Base-by-base conservation (phyloP, 2,888 invertebrate species). In the Coenonympha glycerion region DNA sequence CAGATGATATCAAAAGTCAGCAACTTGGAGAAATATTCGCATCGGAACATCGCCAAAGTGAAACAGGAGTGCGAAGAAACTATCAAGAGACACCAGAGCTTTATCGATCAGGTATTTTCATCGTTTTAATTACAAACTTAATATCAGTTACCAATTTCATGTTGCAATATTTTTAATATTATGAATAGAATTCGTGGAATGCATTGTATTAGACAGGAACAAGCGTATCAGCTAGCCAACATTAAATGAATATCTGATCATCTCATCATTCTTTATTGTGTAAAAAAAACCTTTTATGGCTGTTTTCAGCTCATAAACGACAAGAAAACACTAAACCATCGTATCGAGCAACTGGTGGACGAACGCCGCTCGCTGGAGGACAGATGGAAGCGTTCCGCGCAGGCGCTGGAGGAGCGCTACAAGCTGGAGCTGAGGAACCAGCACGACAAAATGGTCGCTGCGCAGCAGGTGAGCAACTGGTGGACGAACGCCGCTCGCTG, bases 71-170 rank as follows among this genome's bases (percentile, higher is more conserved):
- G 92, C 63, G 94, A 95, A 64, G 88, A 85, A 3, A 89, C 92
- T 1, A 90, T 95, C 16, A 90, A 91, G 58, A 87, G 95, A 9
- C 95, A 95, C 69, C 95, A 95, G 69, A 92, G 89, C 54, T 95
- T 95, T 60, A 94, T 95, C 40, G 95, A 95, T 68, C 93, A 92
- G 84, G 90, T 90, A 33, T n/a, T n/a, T n/a, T n/a, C n/a, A n/a
- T n/a, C n/a, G n/a, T n/a, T n/a, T n/a, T n/a, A n/a, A n/a, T n/a
- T n/a, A n/a, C n/a, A n/a, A n/a, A n/a, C n/a, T n/a, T n/a, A n/a
- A n/a, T n/a, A n/a, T n/a, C n/a, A n/a, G n/a, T n/a, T n/a, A n/a
- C n/a, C n/a, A n/a, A n/a, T n/a, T n/a, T n/a, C n/a, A n/a, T n/a
- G n/a, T n/a, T n/a, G n/a, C n/a, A n/a, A n/a, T n/a, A n/a, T n/a